Evolutionary conservation across 1,140 invertebrate genomes (phyloP).

Genomic region (Berghia stephanieae): DNA sequence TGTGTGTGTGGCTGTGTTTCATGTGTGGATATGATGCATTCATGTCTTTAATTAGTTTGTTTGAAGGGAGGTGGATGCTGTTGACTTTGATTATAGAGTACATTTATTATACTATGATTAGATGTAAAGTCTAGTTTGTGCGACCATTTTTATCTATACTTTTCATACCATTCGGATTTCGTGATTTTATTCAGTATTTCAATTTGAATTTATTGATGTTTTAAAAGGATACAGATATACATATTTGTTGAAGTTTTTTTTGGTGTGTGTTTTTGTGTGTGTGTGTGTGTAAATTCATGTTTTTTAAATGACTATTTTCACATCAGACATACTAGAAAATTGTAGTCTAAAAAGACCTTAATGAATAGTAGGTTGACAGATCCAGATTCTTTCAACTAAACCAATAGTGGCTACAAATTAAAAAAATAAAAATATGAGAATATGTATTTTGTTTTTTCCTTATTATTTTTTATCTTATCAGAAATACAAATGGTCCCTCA

Average conservation of each 20-base stretch:
- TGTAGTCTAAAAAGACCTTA: not conserved
- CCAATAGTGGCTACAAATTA: not conserved
- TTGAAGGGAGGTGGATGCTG: conserved; percentile 26
- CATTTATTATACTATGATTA: not conserved
- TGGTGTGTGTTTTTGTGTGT: conserved; percentile 10
- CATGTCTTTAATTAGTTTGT: too few species aligned
- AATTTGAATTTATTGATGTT: not conserved
- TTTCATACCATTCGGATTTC: not conserved
- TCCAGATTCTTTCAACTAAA: not conserved
- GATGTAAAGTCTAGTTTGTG: not conserved
- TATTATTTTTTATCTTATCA: not conserved
- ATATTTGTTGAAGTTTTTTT: conserved; percentile 3
- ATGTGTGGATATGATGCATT: too few species aligned
- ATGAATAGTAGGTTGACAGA: not conserved
- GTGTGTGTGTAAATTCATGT: not conserved
- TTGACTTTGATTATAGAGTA: conserved; percentile 17
- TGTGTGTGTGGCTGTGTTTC: too few species aligned
- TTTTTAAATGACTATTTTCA: not conserved
- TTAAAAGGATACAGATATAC: not conserved
- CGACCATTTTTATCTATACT: not conserved
- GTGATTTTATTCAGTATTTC: not conserved
- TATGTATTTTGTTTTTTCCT: not conserved
- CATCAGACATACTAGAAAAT: too few species aligned
- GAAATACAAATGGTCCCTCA: not conserved
- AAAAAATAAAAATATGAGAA: not conserved